Conservation (phyloP, 2,113 vertebrate species). For the Calonectris borealis region DNA sequence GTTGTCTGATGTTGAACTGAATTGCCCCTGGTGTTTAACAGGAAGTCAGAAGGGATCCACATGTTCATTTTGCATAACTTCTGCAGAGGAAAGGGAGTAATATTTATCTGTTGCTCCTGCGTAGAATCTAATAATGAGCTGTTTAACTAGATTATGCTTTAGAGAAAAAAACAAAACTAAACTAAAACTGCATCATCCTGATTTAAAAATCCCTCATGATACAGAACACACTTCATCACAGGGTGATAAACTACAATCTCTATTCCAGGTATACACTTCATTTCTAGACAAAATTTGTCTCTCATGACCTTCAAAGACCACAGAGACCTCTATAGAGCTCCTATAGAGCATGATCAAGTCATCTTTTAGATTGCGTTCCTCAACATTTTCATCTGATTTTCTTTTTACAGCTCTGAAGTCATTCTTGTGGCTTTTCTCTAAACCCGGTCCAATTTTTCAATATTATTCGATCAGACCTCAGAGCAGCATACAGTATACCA, state of each 20-base stretch:
- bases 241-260: neutral
- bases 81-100: neutral
- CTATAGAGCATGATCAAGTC: neutral
- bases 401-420: neutral
- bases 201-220: neutral
- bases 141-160: neutral
- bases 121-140: neutral
- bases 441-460: neutral
- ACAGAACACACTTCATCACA: neutral
- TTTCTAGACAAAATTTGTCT: neutral
- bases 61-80: neutral
- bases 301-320: neutral
- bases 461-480: neutral
- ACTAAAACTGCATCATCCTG: neutral
- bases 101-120: neutral
- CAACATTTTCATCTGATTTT: neutral
- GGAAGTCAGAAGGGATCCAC: neutral
- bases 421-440: neutral
- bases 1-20: neutral
- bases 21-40: neutral
- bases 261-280: neutral
- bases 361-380: neutral
- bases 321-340: neutral
- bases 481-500: neutral
- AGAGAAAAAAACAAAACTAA: neutral